phyloP scores from a whole-genome alignment of 2,113 vertebrate species.

The Kryptolebias marmoratus region DNA sequence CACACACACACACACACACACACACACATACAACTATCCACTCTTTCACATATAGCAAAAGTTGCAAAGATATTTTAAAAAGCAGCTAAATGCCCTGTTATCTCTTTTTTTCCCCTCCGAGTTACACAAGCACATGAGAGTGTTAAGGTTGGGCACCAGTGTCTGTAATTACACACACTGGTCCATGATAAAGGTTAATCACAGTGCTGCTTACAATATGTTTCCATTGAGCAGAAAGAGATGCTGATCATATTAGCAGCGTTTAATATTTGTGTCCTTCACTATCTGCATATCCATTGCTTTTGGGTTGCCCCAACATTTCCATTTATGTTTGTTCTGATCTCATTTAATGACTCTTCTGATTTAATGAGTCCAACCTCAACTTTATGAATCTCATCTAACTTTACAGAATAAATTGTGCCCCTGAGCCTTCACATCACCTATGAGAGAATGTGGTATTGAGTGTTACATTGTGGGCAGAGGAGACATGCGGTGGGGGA shows the following conservation, averaged over 20 bases:
- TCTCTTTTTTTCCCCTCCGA: conserved; percentile 3
- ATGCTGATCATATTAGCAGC: conserved; percentile 39
- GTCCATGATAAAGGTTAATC: not conserved
- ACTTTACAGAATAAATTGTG: conserved; percentile 63
- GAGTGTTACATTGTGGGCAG: conserved; percentile 52
- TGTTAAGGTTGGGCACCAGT: conserved; percentile 7
- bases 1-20: conserved; percentile 23
- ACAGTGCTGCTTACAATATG: not conserved
- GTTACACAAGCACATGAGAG: not conserved
- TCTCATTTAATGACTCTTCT: conserved; percentile 47
- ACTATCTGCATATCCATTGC: conserved; percentile 44
- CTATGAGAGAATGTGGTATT: conserved; percentile 37
- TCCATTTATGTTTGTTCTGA: conserved; percentile 47
- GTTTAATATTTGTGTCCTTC: conserved; percentile 58
- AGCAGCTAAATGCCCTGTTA: conserved; percentile 23
- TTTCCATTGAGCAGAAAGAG: conserved; percentile 9
- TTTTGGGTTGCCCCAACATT: conserved; percentile 35
- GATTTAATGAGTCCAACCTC: conserved; percentile 62
- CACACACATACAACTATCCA: not conserved
- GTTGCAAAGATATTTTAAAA: not conserved
- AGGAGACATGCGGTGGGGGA: conserved; percentile 43
- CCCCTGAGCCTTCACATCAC: conserved; percentile 49
- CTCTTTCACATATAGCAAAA: not conserved
- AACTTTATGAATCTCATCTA: conserved; percentile 62
- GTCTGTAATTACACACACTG: not conserved